phyloP scores from a whole-genome alignment of 2,888 invertebrate species.

The Napeogenes sylphis region DNA sequence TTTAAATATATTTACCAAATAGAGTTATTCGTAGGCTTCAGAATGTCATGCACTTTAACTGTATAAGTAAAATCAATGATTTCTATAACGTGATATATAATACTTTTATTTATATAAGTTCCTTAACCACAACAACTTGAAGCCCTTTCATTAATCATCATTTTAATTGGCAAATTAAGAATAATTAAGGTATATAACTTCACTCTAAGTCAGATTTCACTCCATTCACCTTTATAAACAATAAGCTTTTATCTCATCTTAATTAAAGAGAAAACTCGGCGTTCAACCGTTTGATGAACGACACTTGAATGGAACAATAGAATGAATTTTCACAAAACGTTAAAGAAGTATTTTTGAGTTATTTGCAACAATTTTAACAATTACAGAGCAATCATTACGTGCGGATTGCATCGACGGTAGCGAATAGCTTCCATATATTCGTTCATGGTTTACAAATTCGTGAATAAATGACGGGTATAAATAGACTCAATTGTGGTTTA shows the following conservation, averaged over 20 bases:
- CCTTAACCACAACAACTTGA: no score
- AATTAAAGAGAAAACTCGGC: constrained; percentile 2
- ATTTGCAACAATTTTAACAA: not conserved
- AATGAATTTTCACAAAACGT: not conserved
- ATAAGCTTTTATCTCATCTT: constrained; percentile 4
- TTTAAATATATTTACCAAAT: no score
- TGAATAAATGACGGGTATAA: not conserved
- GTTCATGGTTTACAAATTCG: not conserved
- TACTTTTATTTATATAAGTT: no score
- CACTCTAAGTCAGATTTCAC: not conserved
- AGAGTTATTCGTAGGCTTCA: no score
- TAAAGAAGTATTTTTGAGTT: constrained; percentile 1
- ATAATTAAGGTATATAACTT: not conserved
- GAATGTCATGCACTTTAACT: no score
- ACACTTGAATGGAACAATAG: not conserved
- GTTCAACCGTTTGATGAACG: constrained; percentile 1
- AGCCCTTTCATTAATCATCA: no score
- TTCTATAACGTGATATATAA: no score
- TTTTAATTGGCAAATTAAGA: no score
- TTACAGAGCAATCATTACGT: not conserved
- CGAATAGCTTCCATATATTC: not conserved
- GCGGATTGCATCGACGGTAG: not conserved
- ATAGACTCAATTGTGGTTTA: no score
- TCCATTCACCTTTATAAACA: not conserved
- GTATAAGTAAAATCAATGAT: no score